phyloP scores from a whole-genome alignment of 2,797 vertebrate genomes.

The Cirrhinus mrigala region DNA sequence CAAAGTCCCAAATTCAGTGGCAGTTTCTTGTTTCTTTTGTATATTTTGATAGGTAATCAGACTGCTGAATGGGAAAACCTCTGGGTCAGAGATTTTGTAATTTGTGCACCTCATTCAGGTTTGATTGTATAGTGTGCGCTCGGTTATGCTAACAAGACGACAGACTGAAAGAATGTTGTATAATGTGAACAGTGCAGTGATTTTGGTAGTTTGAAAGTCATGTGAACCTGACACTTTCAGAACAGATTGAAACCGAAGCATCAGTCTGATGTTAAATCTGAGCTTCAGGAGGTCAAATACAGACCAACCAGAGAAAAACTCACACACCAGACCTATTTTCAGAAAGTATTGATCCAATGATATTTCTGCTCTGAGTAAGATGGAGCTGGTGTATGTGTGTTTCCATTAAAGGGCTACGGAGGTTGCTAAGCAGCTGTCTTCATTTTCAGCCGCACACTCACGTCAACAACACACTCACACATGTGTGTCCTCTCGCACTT shows the following conservation, averaged over 20 bases:
- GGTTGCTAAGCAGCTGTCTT: conserved; percentile 55
- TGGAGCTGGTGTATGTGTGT: conserved; percentile 43
- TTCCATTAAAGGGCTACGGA: conserved; percentile 37
- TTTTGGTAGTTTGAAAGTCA: conserved; percentile 15
- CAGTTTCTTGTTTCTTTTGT: not conserved
- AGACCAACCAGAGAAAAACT: conserved; percentile 31
- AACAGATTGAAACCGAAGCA: conserved; percentile 27
- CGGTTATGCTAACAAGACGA: not conserved
- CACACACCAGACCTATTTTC: conserved; percentile 49
- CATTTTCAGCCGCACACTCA: conserved; percentile 22
- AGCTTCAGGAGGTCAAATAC: conserved; percentile 41
- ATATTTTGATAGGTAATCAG: not conserved
- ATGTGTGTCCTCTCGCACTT: conserved; percentile 30
- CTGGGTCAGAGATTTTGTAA: conserved; percentile 20
- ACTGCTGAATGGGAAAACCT: not conserved
- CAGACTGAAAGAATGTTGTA: not conserved
- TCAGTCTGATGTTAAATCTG: conserved; percentile 41
- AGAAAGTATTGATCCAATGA: conserved; percentile 59
- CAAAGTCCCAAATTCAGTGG: not conserved
- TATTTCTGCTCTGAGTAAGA: conserved; percentile 53
- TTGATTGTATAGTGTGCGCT: conserved; percentile 16
- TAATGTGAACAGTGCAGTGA: not conserved
- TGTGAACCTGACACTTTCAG: conserved; percentile 5
- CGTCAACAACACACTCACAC: conserved; percentile 33
- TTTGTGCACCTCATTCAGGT: not conserved